Percentiles rank a stretch among this genome's conserved stretches.
These are phyloP conservation scores for Thamnophis elegans DNA, from an alignment of 2,797 vertebrate species.

Conservation along the genomic window DNA sequence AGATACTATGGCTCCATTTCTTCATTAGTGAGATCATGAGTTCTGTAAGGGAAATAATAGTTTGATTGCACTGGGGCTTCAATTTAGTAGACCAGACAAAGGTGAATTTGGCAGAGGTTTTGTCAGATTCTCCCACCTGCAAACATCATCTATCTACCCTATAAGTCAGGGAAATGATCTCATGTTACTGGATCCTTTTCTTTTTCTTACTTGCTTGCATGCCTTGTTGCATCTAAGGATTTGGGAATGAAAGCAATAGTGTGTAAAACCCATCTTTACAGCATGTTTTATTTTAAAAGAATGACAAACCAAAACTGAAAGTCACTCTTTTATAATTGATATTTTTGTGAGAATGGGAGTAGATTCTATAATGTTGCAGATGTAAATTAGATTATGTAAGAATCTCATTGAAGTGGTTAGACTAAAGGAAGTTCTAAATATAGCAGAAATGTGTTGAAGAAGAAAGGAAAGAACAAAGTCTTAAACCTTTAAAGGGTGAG, in stretches of 20 bases:
- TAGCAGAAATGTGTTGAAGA: conserved; percentile 33
- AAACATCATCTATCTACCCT: neutral
- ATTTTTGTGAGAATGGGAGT: conserved; percentile 1
- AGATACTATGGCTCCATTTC: neutral
- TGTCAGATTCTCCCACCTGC: neutral
- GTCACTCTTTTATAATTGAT: conserved; percentile 22
- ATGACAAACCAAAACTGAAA: neutral
- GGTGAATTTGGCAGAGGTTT: neutral
- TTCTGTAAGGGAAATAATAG: neutral
- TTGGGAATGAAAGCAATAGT: neutral
- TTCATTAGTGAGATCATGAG: neutral
- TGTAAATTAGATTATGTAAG: conserved; percentile 52
- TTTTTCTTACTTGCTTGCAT: neutral
- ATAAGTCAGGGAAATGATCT: neutral
- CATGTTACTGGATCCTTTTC: neutral
- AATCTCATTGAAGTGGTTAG: conserved; percentile 29
- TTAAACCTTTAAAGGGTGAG: conserved; percentile 46
- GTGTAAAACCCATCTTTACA: neutral
- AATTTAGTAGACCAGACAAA: neutral
- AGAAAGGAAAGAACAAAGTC: conserved; percentile 15
- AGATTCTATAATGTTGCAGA: conserved; percentile 8
- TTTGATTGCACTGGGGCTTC: neutral
- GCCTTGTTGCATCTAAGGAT: neutral
- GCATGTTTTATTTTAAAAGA: neutral
- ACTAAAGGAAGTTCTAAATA: conserved; percentile 54